phyloP scores from a whole-genome alignment of 2,113 vertebrate genomes.

The mouse (Mus musculus) region DNA sequence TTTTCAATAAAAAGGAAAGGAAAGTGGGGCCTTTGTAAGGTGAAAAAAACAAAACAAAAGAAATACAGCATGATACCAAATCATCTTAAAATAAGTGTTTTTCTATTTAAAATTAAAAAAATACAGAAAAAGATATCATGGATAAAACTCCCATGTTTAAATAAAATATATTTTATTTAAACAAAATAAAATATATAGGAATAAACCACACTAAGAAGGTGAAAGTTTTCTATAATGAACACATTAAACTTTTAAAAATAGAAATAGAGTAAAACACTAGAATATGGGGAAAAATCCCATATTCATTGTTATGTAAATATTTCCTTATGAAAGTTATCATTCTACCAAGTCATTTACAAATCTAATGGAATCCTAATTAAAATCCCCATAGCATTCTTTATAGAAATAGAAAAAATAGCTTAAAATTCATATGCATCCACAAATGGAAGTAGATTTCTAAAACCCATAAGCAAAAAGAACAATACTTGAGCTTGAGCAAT shows the following conservation, averaged over 20 bases:
- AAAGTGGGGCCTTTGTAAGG: no score
- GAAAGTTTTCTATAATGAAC: background rate
- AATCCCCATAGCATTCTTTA: background rate
- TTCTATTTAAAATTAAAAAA: background rate
- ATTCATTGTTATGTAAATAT: background rate
- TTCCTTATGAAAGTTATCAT: background rate
- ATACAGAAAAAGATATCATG: background rate
- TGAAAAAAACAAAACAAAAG: no score
- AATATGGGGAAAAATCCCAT: background rate
- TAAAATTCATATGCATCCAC: background rate
- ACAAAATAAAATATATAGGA: background rate
- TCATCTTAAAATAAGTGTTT: background rate
- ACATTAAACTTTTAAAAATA: background rate
- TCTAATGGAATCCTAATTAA: background rate
- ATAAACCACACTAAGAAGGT: background rate
- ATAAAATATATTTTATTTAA: background rate
- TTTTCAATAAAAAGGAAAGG: no score
- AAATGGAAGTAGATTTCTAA: no score
- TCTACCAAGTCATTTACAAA: background rate
- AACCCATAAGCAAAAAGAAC: background rate
- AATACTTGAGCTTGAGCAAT: background rate
- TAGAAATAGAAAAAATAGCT: background rate
- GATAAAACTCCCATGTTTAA: background rate
- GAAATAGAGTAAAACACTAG: background rate
- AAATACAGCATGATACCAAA: background rate